These are phyloP conservation scores for Xiphias gladius DNA, from an alignment of 2,113 vertebrate genomes.

Conservation along the genomic window DNA sequence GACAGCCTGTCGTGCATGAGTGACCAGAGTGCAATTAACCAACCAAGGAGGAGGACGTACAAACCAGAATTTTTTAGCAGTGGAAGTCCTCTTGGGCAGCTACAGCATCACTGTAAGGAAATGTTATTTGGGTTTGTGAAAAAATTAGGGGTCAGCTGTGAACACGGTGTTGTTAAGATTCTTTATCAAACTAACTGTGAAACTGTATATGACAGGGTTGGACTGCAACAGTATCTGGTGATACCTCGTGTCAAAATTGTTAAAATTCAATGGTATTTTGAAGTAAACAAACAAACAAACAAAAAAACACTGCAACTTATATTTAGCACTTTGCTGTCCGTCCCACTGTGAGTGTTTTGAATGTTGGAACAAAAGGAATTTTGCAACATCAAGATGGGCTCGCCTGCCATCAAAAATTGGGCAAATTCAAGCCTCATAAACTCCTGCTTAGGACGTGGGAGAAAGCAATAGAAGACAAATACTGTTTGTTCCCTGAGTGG, in stretches of 20 bases:
- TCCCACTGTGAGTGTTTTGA: background rate
- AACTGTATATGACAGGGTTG: background rate
- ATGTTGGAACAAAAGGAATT: background rate
- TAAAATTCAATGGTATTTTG: too few relatives aligned
- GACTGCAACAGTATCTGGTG: background rate
- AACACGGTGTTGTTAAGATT: background rate
- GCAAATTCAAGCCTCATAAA: constrained; percentile 2
- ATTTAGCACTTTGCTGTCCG: background rate
- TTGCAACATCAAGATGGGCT: background rate
- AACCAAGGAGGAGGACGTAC: constrained; percentile 25
- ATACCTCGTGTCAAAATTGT: background rate
- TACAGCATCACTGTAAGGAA: background rate
- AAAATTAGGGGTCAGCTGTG: background rate
- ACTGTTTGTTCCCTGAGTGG: constrained; percentile 12
- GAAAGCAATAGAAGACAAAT: constrained; percentile 29
- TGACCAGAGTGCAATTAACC: constrained; percentile 21
- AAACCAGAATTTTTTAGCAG: constrained; percentile 8
- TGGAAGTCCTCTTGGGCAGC: constrained; percentile 12
- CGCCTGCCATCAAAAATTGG: background rate
- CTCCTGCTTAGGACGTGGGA: background rate
- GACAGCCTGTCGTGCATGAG: constrained; percentile 18
- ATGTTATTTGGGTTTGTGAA: background rate
- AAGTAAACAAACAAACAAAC: too few relatives aligned
- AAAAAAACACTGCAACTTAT: background rate
- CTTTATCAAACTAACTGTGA: background rate